These are phyloP conservation scores for Limnephilus lunatus DNA, from an alignment of 2,888 invertebrate species.

Conservation along the genomic window DNA sequence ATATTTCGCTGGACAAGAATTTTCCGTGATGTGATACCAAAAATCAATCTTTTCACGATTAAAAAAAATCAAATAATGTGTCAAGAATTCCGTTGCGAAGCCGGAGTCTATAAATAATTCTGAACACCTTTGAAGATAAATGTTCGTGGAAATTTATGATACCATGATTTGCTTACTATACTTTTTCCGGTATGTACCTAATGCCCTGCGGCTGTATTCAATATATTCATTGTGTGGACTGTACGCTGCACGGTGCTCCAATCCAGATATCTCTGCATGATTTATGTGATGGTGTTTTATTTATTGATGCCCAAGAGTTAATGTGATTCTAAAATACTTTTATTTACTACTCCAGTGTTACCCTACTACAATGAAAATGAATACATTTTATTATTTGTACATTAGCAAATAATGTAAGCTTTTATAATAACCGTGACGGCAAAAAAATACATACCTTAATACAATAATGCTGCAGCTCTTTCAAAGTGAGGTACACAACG, in stretches of 20 bases:
- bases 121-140: slow-evolving; percentile 41
- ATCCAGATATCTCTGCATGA: background rate
- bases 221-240: background rate
- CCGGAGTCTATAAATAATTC: background rate
- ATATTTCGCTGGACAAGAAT: no score
- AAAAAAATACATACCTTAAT: no score
- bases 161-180: slow-evolving; percentile 60
- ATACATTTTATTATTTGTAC: background rate
- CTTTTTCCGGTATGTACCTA: slow-evolving; percentile 48
- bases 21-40: no score
- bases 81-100: background rate
- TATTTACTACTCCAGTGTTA: background rate
- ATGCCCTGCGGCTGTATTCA: slow-evolving; percentile 23
- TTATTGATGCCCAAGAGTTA: slow-evolving; percentile 7
- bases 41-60: no score
- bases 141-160: slow-evolving; percentile 50
- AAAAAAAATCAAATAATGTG: background rate
- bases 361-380: background rate
- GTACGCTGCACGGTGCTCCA: background rate
- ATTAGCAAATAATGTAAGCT: no score
- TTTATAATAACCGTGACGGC: no score
- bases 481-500: no score
- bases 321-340: background rate
- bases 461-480: no score
- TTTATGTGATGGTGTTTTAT: slow-evolving; percentile 19